Conservation (phyloP, 2,797 vertebrate genomes). For the Artibeus lituratus region DNA sequence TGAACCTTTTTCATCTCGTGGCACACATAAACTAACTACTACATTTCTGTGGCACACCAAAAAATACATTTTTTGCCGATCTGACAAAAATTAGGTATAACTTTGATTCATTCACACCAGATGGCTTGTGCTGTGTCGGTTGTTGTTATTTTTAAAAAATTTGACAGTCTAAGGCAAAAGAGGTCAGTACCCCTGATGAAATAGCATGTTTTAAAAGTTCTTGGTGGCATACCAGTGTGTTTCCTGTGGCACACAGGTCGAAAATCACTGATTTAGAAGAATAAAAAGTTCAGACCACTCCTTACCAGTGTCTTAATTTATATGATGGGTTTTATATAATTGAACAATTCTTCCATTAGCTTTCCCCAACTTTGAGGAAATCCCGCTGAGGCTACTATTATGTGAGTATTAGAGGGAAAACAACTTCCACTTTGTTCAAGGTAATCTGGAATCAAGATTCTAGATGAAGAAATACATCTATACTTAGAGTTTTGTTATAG, state of each 20-base stretch:
- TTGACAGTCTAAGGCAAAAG: neutral
- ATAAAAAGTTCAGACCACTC: neutral
- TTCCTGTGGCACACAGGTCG: neutral
- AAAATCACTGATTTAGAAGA: neutral
- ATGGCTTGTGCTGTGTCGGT: neutral
- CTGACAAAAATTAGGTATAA: neutral
- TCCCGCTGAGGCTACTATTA: neutral
- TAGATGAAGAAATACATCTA: neutral
- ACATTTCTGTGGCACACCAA: neutral
- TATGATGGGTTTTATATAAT: slow-evolving; percentile 15
- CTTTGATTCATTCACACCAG: neutral
- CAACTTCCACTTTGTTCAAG: neutral
- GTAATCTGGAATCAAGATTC: neutral
- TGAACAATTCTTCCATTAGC: neutral
- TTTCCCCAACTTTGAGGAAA: neutral
- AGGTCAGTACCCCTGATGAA: neutral
- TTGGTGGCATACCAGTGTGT: neutral
- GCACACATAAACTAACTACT: neutral
- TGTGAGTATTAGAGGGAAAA: neutral
- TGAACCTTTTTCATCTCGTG: neutral
- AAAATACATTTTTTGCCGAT: neutral
- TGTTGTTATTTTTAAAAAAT: neutral
- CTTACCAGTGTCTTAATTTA: neutral
- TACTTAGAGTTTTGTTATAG: slow-evolving; percentile 6
- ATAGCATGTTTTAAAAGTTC: neutral